Percentiles rank a stretch among this genome's conserved stretches.
These are phyloP conservation scores for Proteles cristata DNA, from an alignment of 2,113 vertebrate genomes.

Conservation along the genomic window DNA sequence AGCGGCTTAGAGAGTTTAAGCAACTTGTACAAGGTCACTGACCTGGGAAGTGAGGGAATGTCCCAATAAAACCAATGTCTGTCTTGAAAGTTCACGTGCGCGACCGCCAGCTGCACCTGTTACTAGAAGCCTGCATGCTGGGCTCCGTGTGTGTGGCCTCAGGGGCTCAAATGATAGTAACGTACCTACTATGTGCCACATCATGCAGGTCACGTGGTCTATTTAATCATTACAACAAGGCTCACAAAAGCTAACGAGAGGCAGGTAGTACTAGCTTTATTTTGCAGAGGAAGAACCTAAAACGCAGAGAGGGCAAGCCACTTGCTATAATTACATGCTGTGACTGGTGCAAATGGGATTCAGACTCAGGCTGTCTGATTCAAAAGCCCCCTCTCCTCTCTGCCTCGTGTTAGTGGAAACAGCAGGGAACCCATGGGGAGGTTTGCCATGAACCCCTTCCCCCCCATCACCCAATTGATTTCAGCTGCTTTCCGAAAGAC, in stretches of 20 bases:
- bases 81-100: not conserved
- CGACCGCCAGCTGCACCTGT: not conserved
- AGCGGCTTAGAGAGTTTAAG: constrained; percentile 22
- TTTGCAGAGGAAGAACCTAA: constrained; percentile 44
- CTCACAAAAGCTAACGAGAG: not conserved
- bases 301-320: not conserved
- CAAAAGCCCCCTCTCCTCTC: not conserved
- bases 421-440: not conserved
- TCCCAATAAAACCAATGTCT: not conserved
- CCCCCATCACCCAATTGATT: not conserved
- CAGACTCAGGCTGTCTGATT: not conserved
- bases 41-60: not conserved
- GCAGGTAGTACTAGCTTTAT: not conserved
- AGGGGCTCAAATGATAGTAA: not conserved
- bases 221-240: not conserved
- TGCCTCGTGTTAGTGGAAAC: not conserved
- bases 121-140: not conserved
- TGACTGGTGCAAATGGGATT: not conserved
- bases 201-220: not conserved
- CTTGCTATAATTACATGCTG: not conserved
- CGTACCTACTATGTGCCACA: not conserved
- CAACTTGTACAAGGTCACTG: constrained; percentile 22
- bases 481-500: not conserved
- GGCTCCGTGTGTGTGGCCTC: not conserved
- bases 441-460: not conserved